Evolutionary conservation across 2,113 vertebrate species (phyloP).

Genomic region (Brienomyrus brachyistius): DNA sequence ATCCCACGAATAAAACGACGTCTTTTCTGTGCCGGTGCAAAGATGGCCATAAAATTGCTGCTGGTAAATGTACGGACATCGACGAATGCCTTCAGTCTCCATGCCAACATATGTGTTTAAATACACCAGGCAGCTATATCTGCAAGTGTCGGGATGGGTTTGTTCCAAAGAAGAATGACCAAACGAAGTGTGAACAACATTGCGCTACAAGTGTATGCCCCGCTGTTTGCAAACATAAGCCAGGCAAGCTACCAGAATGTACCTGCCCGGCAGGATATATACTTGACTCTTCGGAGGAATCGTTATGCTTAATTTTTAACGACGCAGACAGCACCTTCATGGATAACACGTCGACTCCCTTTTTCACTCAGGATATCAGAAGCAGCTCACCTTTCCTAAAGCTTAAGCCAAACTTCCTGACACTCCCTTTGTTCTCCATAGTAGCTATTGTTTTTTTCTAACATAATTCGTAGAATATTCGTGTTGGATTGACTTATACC

Average conservation of each 20-base stretch:
- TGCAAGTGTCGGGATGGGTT: conserved; percentile 44
- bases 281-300: background rate
- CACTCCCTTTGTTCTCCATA: background rate
- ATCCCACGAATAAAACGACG: background rate
- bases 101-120: conserved; percentile 43
- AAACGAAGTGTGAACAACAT: conserved; percentile 20
- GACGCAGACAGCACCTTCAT: background rate
- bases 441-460: background rate
- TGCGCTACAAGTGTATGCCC: conserved; percentile 38
- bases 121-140: conserved; percentile 31
- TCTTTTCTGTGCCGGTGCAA: background rate
- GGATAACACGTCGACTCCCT: background rate
- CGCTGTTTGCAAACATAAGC: background rate
- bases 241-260: background rate
- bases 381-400: background rate
- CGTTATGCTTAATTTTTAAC: background rate
- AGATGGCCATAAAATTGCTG: conserved; percentile 4
- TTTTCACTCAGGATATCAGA: background rate
- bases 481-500: background rate
- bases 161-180: conserved; percentile 27
- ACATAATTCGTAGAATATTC: background rate
- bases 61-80: background rate
- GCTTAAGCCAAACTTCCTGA: background rate
- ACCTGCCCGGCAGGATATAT: background rate
- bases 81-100: conserved; percentile 24